Evolutionary conservation across 1,140 invertebrate genomes (phyloP).

Genomic region (Himalopsyche phryganea): DNA sequence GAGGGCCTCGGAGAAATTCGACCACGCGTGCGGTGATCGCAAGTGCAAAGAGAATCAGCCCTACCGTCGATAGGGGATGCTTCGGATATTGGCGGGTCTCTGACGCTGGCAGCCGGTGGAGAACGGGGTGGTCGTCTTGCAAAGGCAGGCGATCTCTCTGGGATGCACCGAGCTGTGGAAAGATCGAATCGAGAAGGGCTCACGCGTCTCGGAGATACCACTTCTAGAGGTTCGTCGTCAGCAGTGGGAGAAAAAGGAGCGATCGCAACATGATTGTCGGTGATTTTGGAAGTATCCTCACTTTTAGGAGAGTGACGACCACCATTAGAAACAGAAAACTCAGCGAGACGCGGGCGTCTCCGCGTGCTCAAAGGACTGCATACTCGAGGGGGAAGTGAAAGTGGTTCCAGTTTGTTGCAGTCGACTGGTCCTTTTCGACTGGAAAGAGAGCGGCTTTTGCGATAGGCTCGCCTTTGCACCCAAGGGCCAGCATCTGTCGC

Average conservation of each 20-base stretch:
- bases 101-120: conserved; percentile 6
- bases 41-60: conserved; percentile 24
- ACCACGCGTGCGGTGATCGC: conserved; percentile 13
- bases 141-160: conserved; percentile 21
- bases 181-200: conserved; percentile 20
- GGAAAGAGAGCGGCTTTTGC: conserved; percentile 25
- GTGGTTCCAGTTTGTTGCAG: conserved; percentile 11
- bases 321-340: conserved; percentile 18
- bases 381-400: conserved; percentile 15
- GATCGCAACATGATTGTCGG: conserved; percentile 16
- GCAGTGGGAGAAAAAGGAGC: conserved; percentile 15
- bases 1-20: conserved; percentile 27
- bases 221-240: conserved; percentile 11
- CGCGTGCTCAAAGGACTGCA: conserved; percentile 5
- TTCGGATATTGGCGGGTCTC: conserved; percentile 17
- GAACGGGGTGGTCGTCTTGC: conserved; percentile 11
- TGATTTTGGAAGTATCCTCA: background rate
- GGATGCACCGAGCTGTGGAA: conserved; percentile 5
- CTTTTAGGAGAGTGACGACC: background rate
- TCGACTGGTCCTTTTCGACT: conserved; percentile 18
- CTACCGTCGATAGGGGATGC: conserved; percentile 6
- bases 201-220: conserved; percentile 6
- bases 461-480: conserved; percentile 20
- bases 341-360: conserved; percentile 14
- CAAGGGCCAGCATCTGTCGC: conserved; percentile 26